Conservation (phyloP, 2,888 invertebrate species). For the Xestia sexstrigata region DNA sequence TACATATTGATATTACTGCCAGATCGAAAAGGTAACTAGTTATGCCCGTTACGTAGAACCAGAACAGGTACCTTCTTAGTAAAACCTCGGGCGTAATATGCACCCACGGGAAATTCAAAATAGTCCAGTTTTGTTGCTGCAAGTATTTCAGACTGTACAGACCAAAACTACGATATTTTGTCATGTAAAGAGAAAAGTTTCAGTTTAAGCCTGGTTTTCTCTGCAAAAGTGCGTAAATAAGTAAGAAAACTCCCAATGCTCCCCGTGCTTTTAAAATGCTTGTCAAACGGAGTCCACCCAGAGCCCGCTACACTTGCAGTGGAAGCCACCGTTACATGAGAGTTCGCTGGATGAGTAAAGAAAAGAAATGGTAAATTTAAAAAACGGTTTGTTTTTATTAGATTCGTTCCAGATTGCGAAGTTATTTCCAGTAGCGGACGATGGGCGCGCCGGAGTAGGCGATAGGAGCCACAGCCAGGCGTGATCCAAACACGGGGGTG, state of each 20-base stretch:
- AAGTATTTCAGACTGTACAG: not conserved
- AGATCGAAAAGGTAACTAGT: too few species aligned
- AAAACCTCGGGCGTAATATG: not conserved
- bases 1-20: too few species aligned
- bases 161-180: not conserved
- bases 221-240: not conserved
- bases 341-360: not conserved
- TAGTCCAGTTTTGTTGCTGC: not conserved
- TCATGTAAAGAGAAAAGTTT: too few species aligned
- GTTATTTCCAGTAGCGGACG: slow-evolving; percentile 51
- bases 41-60: too few species aligned
- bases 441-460: slow-evolving; percentile 50
- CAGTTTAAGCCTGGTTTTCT: not conserved
- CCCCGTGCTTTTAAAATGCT: not conserved
- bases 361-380: not conserved
- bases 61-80: not conserved
- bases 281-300: not conserved
- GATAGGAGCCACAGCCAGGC: slow-evolving; percentile 47
- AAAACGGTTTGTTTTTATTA: slow-evolving; percentile 29
- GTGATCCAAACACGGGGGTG: slow-evolving; percentile 37
- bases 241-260: not conserved
- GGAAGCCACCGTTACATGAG: not conserved
- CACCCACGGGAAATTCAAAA: not conserved
- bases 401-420: not conserved
- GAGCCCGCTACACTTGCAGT: not conserved